These are phyloP conservation scores for Microcebus lehilahytsara DNA, from an alignment of 2,113 vertebrate species.

Conservation along the genomic window DNA sequence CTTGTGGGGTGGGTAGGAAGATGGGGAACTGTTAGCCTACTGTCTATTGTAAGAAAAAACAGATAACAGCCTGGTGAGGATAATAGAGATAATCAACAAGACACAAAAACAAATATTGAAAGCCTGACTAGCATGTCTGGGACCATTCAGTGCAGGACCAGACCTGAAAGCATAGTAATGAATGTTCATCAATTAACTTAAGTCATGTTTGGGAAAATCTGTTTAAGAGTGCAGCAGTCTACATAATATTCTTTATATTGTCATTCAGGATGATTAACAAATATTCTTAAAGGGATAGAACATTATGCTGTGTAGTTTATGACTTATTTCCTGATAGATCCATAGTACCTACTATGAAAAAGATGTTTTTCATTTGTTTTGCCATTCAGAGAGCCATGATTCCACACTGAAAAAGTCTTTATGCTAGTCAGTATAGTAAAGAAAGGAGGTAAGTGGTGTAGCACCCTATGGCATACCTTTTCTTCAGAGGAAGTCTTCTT, in stretches of 20 bases:
- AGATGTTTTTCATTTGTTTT: slow-evolving; percentile 38
- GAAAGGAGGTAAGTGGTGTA: not conserved
- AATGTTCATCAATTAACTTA: slow-evolving; percentile 64
- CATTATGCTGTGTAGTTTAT: not conserved
- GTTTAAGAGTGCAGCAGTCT: slow-evolving; percentile 53
- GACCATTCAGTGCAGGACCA: slow-evolving; percentile 53
- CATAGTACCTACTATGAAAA: not conserved
- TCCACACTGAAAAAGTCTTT: not conserved
- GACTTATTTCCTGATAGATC: not conserved
- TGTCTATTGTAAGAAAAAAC: slow-evolving; percentile 28
- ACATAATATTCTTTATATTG: slow-evolving; percentile 14
- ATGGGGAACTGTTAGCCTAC: slow-evolving; percentile 4
- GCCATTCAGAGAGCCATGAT: not conserved
- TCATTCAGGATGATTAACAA: slow-evolving; percentile 39
- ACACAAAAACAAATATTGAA: slow-evolving; percentile 48
- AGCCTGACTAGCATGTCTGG: slow-evolving; percentile 47
- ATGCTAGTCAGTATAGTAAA: not conserved
- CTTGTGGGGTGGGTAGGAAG: not conserved
- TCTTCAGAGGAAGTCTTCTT: not conserved
- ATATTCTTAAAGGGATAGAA: slow-evolving; percentile 15
- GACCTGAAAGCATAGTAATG: slow-evolving; percentile 59
- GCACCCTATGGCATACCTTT: not conserved
- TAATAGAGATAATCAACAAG: slow-evolving; percentile 54
- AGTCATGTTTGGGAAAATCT: slow-evolving; percentile 53
- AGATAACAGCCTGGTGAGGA: slow-evolving; percentile 45